Conservation (phyloP, 1,140 invertebrate species). For the Oscheius sp. region DNA sequence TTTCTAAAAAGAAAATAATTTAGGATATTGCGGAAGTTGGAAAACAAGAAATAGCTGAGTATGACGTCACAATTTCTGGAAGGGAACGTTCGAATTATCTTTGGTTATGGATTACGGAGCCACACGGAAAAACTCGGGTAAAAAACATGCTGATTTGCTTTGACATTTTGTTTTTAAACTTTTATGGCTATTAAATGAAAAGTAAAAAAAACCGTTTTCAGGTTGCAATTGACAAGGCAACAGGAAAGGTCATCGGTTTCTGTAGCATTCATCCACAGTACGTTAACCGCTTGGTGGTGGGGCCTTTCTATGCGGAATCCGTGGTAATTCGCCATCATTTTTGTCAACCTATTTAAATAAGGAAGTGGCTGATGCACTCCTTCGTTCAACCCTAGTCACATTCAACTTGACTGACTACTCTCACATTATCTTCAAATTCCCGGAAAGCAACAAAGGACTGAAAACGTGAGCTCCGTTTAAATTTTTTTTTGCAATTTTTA, state of each 20-base stretch:
- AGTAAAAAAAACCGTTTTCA: not conserved
- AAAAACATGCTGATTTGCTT: too few relatives aligned
- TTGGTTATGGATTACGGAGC: not conserved
- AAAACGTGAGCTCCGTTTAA: not conserved
- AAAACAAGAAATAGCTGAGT: not conserved
- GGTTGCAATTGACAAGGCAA: not conserved
- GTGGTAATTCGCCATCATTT: not conserved
- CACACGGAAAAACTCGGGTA: not conserved
- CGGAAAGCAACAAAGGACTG: not conserved
- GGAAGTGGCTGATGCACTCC: not conserved
- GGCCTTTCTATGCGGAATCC: not conserved
- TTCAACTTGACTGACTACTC: not conserved
- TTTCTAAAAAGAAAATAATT: not conserved
- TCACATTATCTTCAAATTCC: not conserved
- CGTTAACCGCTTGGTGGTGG: not conserved
- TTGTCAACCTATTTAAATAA: not conserved
- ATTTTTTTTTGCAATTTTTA: too few relatives aligned
- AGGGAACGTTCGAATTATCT: not conserved
- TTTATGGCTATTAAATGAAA: too few relatives aligned
- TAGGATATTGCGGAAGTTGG: not conserved
- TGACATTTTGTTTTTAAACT: too few relatives aligned
- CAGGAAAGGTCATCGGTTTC: not conserved
- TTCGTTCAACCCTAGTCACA: not conserved
- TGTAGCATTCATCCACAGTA: not conserved
- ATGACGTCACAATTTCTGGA: not conserved